Conservation (phyloP, 64 coral and sea anemone genomes). For the Orbicella faveolata region DNA sequence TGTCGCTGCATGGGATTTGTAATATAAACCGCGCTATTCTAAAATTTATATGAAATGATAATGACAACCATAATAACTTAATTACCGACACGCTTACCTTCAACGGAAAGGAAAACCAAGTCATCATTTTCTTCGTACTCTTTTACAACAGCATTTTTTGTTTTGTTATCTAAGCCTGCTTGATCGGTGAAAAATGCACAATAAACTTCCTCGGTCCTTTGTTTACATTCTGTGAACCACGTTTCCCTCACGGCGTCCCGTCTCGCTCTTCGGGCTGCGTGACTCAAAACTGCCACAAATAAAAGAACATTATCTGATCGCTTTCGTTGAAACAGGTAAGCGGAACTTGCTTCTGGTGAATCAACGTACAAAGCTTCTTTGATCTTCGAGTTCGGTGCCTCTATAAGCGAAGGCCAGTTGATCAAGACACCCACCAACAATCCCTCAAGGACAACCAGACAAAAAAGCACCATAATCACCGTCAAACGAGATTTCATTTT, state of each 20-base stretch:
- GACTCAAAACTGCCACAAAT: constrained; percentile 76
- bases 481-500: neutral
- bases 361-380: constrained; percentile 17
- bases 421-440: neutral
- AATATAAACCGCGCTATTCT: too few species aligned
- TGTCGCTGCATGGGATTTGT: too few species aligned
- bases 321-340: neutral
- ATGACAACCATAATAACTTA: neutral
- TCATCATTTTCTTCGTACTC: constrained; percentile 77
- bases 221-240: constrained; percentile 69
- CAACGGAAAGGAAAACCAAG: constrained; percentile 54
- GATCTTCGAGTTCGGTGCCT: neutral
- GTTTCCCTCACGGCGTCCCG: constrained; percentile 79
- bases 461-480: neutral
- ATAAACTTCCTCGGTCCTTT: constrained; percentile 8
- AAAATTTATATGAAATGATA: neutral
- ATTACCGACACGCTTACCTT: constrained; percentile 49
- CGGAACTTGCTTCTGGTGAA: constrained; percentile 11
- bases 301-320: constrained; percentile 12
- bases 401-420: constrained; percentile 7
- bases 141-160: constrained; percentile 27
- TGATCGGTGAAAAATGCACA: constrained; percentile 89
- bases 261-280: constrained; percentile 53
- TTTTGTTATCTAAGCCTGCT: constrained; percentile 55
- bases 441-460: neutral